Percentiles rank a stretch among this genome's conserved stretches.
These are phyloP conservation scores for Eulemur macaco DNA, from an alignment of 2,113 vertebrate genomes.

Conservation along the genomic window DNA sequence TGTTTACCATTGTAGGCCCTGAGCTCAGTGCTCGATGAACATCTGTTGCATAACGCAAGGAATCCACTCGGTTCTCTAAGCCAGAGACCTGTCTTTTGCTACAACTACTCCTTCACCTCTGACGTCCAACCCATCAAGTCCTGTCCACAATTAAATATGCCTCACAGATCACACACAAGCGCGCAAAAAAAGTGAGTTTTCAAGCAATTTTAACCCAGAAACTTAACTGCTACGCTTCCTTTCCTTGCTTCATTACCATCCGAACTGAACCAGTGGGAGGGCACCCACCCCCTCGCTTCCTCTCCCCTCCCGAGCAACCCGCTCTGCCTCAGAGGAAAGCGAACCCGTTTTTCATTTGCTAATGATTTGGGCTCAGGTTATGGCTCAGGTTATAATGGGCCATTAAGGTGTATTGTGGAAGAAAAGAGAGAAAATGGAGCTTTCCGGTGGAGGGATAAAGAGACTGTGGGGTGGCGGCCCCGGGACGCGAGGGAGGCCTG, in stretches of 20 bases:
- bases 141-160: background rate
- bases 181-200: background rate
- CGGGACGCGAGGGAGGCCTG: background rate
- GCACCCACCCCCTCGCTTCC: background rate
- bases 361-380: slow-evolving; percentile 51
- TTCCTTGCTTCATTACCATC: slow-evolving; percentile 1
- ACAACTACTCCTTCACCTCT: background rate
- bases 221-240: background rate
- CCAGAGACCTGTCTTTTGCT: background rate
- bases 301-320: background rate
- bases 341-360: slow-evolving; percentile 65
- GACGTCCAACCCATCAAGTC: background rate
- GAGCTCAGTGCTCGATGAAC: background rate
- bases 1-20: background rate
- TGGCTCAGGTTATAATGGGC: slow-evolving; percentile 52
- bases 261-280: background rate
- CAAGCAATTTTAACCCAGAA: background rate
- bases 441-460: background rate
- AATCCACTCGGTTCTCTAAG: background rate
- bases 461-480: background rate
- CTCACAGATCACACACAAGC: background rate
- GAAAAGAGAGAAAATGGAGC: slow-evolving; percentile 10
- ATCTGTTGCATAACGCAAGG: background rate
- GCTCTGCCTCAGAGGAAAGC: background rate
- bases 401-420: slow-evolving; percentile 48